phyloP scores from a whole-genome alignment of 2,113 vertebrate genomes.

The Eretmochelys imbricata region DNA sequence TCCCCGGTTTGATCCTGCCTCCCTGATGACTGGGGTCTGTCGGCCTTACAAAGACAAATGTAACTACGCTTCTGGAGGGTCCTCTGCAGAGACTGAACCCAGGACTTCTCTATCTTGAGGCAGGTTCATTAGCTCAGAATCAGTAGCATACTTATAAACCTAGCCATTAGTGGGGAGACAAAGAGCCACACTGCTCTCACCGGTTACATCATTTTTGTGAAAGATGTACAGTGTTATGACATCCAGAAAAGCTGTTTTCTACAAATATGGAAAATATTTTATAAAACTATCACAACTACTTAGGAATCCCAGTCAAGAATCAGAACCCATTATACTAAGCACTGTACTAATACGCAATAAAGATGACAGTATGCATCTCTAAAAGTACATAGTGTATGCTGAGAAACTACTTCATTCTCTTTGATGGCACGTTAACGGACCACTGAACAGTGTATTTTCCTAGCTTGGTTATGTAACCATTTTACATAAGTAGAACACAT shows the following conservation, averaged over 20 bases:
- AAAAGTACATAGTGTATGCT: background rate
- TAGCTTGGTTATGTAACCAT: background rate
- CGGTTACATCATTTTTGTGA: background rate
- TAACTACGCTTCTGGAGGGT: background rate
- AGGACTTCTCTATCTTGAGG: background rate
- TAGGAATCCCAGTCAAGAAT: slow-evolving; percentile 30
- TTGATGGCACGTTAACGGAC: background rate
- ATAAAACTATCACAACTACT: slow-evolving; percentile 24
- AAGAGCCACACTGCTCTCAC: background rate
- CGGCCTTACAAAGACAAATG: background rate
- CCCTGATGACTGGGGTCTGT: too few species aligned
- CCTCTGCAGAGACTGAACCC: background rate
- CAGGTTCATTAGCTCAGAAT: background rate
- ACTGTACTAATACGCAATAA: slow-evolving; percentile 56
- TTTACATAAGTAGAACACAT: background rate
- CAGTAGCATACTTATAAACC: background rate
- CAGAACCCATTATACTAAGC: slow-evolving; percentile 7
- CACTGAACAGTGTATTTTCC: background rate
- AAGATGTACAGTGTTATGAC: background rate
- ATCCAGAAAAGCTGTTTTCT: slow-evolving; percentile 4
- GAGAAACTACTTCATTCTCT: slow-evolving; percentile 28
- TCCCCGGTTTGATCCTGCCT: too few species aligned
- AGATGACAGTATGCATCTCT: slow-evolving; percentile 51
- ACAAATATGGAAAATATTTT: background rate
- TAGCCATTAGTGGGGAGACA: background rate